These are phyloP conservation scores for Ceuthmochares aereus DNA, from an alignment of 2,113 vertebrate genomes.

Conservation along the genomic window DNA sequence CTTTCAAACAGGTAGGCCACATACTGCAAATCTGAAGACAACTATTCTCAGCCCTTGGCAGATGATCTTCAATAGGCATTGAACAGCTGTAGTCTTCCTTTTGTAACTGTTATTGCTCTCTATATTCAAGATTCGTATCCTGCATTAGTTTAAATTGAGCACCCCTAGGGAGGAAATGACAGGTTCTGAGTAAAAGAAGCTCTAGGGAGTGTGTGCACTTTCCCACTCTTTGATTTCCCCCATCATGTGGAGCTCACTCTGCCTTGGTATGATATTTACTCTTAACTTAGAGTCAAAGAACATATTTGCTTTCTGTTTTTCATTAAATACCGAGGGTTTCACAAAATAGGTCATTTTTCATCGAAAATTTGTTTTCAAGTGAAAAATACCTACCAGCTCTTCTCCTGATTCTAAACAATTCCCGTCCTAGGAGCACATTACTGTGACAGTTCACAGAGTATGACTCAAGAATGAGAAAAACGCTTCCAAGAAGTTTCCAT, in stretches of 20 bases:
- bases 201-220: conserved; percentile 41
- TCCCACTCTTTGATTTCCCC: conserved; percentile 54
- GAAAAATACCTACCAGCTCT: conserved; percentile 59
- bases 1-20: not conserved
- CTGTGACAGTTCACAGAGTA: conserved; percentile 29
- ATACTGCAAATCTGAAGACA: not conserved
- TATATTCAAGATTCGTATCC: not conserved
- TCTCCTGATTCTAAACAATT: conserved; percentile 24
- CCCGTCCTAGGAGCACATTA: not conserved
- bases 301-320: conserved; percentile 63
- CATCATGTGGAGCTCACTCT: conserved; percentile 60
- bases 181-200: conserved; percentile 53
- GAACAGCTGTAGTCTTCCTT: not conserved
- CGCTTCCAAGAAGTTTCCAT: conserved; percentile 26
- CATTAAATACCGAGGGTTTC: conserved; percentile 61
- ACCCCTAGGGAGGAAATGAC: conserved; percentile 51
- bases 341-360: conserved; percentile 60
- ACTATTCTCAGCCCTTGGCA: not conserved
- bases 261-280: conserved; percentile 64
- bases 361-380: conserved; percentile 57
- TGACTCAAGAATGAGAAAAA: conserved; percentile 52
- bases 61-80: not conserved
- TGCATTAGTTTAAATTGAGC: conserved; percentile 33
- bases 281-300: conserved; percentile 55
- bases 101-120: not conserved